Percentiles rank a stretch among this genome's conserved stretches.
phyloP scores from a whole-genome alignment of 2,888 invertebrate species.

The Rhynchonema sp. region DNA sequence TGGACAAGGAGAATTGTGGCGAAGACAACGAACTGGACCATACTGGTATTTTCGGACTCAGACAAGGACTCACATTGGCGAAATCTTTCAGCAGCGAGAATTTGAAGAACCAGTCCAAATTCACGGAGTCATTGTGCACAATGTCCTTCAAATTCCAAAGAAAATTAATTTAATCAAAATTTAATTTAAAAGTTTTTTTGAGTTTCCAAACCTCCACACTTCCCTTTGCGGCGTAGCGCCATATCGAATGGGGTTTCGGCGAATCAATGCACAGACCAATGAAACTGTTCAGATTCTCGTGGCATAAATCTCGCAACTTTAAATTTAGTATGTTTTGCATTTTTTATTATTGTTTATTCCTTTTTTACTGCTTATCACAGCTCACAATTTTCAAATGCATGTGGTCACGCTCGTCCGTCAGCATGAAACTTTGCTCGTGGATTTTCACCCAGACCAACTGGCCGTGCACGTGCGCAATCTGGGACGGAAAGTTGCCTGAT shows the following conservation, averaged over 20 bases:
- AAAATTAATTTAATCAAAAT: background rate
- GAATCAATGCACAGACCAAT: conserved; percentile 1
- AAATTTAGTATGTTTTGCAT: no score
- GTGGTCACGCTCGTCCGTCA: conserved; percentile 4
- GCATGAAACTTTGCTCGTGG: conserved; percentile 2
- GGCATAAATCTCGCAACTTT: background rate
- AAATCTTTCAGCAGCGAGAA: conserved; percentile 6
- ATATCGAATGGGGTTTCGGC: background rate
- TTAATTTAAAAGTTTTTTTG: background rate
- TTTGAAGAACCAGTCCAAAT: conserved; percentile 8
- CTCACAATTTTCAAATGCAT: background rate
- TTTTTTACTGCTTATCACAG: no score
- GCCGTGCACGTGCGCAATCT: background rate
- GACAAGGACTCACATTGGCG: background rate
- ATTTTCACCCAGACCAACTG: conserved; percentile 2
- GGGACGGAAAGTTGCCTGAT: background rate
- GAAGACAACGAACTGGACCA: background rate
- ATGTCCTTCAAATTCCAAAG: conserved; percentile 1
- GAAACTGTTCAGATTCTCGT: conserved; percentile 1
- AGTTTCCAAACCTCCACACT: background rate
- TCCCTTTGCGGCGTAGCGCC: background rate
- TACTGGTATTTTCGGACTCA: background rate
- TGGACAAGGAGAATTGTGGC: no score
- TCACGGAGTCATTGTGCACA: conserved; percentile 6
- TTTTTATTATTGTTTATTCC: no score